These are phyloP conservation scores for Pitangus sulphuratus DNA, from an alignment of 2,797 vertebrate genomes.

Conservation along the genomic window DNA sequence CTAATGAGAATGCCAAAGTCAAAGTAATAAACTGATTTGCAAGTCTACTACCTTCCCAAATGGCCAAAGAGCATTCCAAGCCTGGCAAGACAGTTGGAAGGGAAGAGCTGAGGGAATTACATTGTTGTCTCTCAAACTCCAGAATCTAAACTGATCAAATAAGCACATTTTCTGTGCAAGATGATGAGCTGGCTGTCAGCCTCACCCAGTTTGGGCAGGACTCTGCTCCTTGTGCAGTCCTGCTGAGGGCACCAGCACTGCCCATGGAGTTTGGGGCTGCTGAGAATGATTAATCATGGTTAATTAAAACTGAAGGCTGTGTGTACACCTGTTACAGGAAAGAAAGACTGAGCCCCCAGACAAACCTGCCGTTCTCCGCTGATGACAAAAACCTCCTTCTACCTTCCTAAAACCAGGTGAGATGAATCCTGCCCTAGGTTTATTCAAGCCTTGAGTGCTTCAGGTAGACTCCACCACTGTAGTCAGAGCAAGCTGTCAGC, in stretches of 20 bases:
- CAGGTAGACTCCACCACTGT: not conserved
- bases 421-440: not conserved
- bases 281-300: not conserved
- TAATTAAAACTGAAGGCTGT: not conserved
- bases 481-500: not conserved
- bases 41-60: conserved; percentile 47
- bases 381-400: not conserved
- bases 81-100: not conserved
- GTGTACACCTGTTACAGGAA: not conserved
- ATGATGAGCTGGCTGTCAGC: not conserved
- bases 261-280: not conserved
- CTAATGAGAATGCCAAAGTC: conserved; percentile 47
- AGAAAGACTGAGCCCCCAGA: not conserved
- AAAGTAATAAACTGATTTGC: conserved; percentile 37
- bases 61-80: conserved; percentile 10
- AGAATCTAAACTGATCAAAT: not conserved
- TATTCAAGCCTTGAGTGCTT: not conserved
- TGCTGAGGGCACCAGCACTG: not conserved
- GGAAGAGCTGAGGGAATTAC: not conserved
- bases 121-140: not conserved
- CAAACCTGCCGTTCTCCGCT: not conserved
- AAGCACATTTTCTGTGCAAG: not conserved
- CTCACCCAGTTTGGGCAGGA: not conserved
- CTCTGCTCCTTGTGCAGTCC: not conserved
- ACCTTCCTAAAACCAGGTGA: not conserved